These are phyloP conservation scores for Hafferia zeledoni DNA, from an alignment of 2,797 vertebrate genomes.

Conservation along the genomic window DNA sequence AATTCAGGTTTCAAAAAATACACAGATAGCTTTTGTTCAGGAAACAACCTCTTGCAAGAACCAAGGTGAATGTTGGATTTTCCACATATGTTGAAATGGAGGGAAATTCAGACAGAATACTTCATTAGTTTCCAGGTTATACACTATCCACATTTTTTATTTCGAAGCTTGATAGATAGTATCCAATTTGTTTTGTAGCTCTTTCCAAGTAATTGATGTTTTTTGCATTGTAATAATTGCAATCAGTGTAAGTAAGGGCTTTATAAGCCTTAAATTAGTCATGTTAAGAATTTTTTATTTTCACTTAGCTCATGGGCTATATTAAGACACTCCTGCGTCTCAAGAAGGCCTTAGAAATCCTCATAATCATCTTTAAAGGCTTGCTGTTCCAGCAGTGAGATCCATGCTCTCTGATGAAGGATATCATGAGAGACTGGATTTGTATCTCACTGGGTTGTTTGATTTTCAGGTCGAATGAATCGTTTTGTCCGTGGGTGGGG, in stretches of 20 bases:
- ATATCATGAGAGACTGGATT: neutral
- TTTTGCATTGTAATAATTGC: conserved; percentile 7
- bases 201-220: neutral
- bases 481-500: too few species aligned
- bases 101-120: neutral
- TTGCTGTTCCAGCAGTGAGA: neutral
- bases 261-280: neutral
- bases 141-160: neutral
- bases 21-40: neutral
- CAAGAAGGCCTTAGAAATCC: neutral
- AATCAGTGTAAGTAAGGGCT: neutral
- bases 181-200: neutral
- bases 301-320: neutral
- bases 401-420: neutral
- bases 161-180: neutral
- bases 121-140: neutral
- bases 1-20: neutral
- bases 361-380: neutral
- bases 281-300: neutral
- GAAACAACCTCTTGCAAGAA: neutral
- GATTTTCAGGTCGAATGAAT: too few species aligned
- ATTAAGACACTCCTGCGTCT: neutral
- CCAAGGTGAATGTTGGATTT: neutral
- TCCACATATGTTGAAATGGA: neutral
- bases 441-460: too few species aligned